Base-by-base conservation (phyloP, 2,113 vertebrate genomes). In the Sceloporus undulatus region DNA sequence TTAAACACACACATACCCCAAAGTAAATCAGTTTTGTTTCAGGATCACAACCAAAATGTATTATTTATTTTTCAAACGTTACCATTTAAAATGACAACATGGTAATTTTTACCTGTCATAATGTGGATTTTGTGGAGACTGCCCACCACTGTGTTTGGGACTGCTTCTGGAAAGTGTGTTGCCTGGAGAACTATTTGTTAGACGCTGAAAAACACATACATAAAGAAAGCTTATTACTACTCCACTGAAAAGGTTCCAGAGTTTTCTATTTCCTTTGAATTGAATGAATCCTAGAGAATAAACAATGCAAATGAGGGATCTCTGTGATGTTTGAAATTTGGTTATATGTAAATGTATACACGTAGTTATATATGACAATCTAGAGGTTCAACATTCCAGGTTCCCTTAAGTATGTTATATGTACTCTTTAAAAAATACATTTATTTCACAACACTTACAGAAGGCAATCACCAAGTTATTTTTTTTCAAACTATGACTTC, bases 21-120 rank as follows among this genome's bases (percentile, higher is more conserved):
- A 66, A 23, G 18, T 21, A 21, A 19, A 18, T 21, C 18, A 66
- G 16, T 19, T 19, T 23, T 66, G 65, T 25, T 66, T 71, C 29
- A 19, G 66, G 2, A 34, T 52, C 11, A 52, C 19, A 8, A 18
- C 19, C n/a, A 62, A 66, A 48, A 34, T 14, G 25, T 70, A 78
- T 13, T 6, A 1, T 18, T 54, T 40, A 68, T 29, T 34, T 79
- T 89, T 81, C 71, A 84, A 27, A 89, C 80, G 11, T 75, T 76
- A 83, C 9, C 14, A 83, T 48, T 10, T 82, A 40, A 68, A 77
- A 89, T 4, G 81, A 86, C 91, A 93, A 3, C 13, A 2, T 79
- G 85, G 65, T 6, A 16, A n/a, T 18, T 71, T 94, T 94, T 97
- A 99, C 98, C 98, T 97, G 95, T 98, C 98, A 86, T 97, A 97